phyloP scores from a whole-genome alignment of 2,113 vertebrate species.

The Thalassarche chlororhynchos region DNA sequence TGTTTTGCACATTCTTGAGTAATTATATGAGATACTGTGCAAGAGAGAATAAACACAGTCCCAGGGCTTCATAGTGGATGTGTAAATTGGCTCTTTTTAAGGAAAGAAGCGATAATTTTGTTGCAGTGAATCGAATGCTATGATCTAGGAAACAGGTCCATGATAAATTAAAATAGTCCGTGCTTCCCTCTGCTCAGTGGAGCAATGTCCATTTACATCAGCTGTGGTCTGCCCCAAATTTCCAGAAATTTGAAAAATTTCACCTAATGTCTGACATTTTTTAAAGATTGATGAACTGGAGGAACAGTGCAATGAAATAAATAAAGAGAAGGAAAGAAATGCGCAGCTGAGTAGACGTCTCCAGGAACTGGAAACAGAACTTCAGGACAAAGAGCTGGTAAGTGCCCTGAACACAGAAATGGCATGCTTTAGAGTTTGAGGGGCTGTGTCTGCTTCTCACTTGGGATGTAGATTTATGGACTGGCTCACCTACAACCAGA shows the following conservation, averaged over 20 bases:
- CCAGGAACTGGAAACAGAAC: constrained; percentile 87
- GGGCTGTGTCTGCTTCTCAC: neutral
- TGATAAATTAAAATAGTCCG: neutral
- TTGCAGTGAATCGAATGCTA: neutral
- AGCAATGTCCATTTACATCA: neutral
- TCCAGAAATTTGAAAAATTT: neutral
- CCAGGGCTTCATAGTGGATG: neutral
- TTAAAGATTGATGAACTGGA: constrained; percentile 90
- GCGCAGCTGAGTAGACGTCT: constrained; percentile 82
- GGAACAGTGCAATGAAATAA: constrained; percentile 86
- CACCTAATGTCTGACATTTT: neutral
- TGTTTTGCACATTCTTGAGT: neutral
- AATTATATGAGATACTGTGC: neutral
- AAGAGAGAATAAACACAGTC: neutral
- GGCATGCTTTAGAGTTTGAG: neutral
- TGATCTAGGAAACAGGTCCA: neutral
- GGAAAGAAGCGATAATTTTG: neutral
- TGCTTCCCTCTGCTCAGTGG: neutral
- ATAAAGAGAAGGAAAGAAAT: constrained; percentile 89
- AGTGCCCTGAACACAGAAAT: neutral
- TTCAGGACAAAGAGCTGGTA: constrained; percentile 92
- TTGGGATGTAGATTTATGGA: neutral
- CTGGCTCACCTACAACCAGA: neutral
- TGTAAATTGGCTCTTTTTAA: neutral
- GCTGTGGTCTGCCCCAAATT: neutral